Evolutionary conservation across 2,113 vertebrate genomes (phyloP).

Genomic region (Ochotona curzoniae): DNA sequence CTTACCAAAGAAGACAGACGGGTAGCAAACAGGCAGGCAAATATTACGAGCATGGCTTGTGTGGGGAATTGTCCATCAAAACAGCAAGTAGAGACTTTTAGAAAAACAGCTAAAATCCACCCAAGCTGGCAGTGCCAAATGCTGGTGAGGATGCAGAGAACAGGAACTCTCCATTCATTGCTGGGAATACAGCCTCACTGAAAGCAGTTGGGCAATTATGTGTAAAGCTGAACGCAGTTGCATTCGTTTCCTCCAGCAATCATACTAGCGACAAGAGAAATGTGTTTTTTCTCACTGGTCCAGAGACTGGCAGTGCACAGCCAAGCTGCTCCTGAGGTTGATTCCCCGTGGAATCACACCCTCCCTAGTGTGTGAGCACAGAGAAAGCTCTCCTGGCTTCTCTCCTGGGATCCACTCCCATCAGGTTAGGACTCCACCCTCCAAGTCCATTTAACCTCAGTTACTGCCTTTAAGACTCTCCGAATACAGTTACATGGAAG

Average conservation of each 20-base stretch:
- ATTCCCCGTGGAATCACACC: too few relatives aligned
- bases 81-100: background rate
- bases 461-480: background rate
- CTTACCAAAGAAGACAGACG: background rate
- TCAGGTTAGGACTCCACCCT: background rate
- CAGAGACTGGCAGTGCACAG: background rate
- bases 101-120: background rate
- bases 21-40: background rate
- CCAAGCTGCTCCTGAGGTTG: too few relatives aligned
- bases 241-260: background rate
- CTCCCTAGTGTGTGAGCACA: too few relatives aligned
- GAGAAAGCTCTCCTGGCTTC: background rate
- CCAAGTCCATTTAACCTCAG: background rate
- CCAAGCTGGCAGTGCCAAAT: background rate
- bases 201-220: background rate
- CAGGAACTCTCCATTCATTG: too few relatives aligned
- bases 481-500: background rate
- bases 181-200: background rate
- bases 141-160: background rate
- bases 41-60: background rate
- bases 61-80: background rate
- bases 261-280: too few relatives aligned
- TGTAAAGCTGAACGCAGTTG: background rate
- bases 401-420: background rate
- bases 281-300: background rate